A percentile compares a stretch with the other conserved stretches of the same genome.
These are phyloP conservation scores for Diprion similis DNA, from an alignment of 1,140 invertebrate genomes.

Conservation along the genomic window DNA sequence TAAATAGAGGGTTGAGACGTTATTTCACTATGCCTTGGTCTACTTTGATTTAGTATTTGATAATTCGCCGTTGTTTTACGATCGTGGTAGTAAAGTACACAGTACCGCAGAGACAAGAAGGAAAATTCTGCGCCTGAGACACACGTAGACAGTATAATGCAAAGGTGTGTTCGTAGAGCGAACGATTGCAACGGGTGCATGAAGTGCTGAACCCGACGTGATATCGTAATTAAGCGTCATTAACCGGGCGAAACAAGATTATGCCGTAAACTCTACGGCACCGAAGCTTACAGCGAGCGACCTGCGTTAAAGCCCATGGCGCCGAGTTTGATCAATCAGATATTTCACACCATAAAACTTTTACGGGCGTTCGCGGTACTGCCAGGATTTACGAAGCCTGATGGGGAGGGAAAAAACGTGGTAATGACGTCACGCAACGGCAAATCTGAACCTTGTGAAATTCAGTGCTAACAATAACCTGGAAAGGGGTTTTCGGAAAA, in stretches of 20 bases:
- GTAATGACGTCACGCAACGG: too few relatives aligned
- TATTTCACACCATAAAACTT: constrained; percentile 2
- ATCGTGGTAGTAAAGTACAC: too few relatives aligned
- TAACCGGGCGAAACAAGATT: background rate
- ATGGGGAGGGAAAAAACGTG: too few relatives aligned
- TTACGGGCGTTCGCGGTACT: background rate
- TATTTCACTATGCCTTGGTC: too few relatives aligned
- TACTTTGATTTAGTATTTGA: background rate
- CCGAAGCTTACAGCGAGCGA: background rate
- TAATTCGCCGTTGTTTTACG: background rate
- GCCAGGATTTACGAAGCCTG: too few relatives aligned
- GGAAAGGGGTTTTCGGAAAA: too few relatives aligned
- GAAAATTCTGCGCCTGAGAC: too few relatives aligned
- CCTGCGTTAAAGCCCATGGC: background rate
- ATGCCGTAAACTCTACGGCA: background rate
- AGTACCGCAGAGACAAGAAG: too few relatives aligned
- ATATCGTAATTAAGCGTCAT: constrained; percentile 5
- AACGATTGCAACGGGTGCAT: background rate
- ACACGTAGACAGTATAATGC: too few relatives aligned
- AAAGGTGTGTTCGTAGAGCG: background rate
- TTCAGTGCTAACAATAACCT: too few relatives aligned
- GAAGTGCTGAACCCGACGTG: background rate
- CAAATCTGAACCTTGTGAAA: too few relatives aligned
- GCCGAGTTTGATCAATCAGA: background rate
- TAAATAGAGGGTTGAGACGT: too few relatives aligned